Evolutionary conservation across 1,140 invertebrate species (phyloP), one percentile per base, ranked within the genome.

Genomic region (Brachionus sp.): DNA sequence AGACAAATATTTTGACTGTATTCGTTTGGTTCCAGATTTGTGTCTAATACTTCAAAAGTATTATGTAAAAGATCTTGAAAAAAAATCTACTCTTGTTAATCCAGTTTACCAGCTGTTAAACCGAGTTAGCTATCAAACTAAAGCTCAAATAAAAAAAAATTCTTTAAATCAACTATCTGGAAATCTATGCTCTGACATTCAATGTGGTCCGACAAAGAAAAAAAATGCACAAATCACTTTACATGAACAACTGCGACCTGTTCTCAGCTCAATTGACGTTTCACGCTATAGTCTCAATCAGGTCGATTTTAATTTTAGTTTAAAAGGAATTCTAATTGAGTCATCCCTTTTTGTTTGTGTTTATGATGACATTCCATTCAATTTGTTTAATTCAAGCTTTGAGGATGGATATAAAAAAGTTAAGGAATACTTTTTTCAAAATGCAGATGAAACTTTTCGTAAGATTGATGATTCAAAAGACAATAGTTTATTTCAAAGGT

Each of bases 291-390:
- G 10, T 9, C 25, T 62, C 5, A 66, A 80, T 25, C 33, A 35
- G 6, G 77, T 64, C 12, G 50, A 62, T 33, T 80, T 80, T 80
- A 42, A 80, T 19, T 80, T 80, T 62, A 80, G 50, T 62, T 25
- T 80, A 5, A 80, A 42, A 80, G 39, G 77, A 3, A 35, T 80
- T 19, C 29, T 80, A 37, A 19, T 80, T 13, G 77, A 80, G 33
- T 80, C 77, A 4, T 57, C 77, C 5, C 37, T 80, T 9, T 80
- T 33, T 62, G 29, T 80, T 12, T 80, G 50, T 25, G 77, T 66
- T 0, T 80, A 62, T 80, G 50, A 80, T 42, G 77, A 80, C 29
- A 66, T 80, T 25, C 77, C 77, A 23, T 62, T 80, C 37, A 80
- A 62, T 66, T 62, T 80, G 29, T 57, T 80, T 44, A 44, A 62